Conservation (phyloP, 2,888 invertebrate species). For the Mythimna lalbum region DNA sequence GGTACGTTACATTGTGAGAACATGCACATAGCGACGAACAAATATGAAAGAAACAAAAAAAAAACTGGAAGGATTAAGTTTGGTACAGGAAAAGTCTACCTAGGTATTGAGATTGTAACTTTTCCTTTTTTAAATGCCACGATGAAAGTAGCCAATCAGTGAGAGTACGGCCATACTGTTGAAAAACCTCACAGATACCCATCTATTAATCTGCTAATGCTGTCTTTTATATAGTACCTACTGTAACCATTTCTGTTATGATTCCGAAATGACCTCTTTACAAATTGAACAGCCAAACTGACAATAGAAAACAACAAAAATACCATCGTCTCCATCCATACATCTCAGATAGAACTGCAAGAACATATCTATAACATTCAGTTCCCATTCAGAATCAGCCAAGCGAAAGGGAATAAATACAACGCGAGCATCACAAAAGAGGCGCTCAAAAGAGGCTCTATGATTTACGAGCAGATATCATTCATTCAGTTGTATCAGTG, state of each 20-base stretch:
- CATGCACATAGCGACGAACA: neutral
- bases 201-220: slow-evolving; percentile 2
- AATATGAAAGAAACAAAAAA: neutral
- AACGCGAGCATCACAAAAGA: slow-evolving; percentile 66
- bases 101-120: neutral
- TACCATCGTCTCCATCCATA: slow-evolving; percentile 29
- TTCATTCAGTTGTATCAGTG: slow-evolving; percentile 65
- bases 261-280: slow-evolving; percentile 28
- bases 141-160: slow-evolving; percentile 1
- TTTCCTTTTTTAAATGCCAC: neutral
- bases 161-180: neutral
- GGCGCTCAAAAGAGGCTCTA: slow-evolving; percentile 69
- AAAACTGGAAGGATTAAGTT: neutral
- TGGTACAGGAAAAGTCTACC: neutral
- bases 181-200: neutral
- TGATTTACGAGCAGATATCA: slow-evolving; percentile 78
- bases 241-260: neutral
- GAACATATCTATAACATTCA: slow-evolving; percentile 65
- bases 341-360: slow-evolving; percentile 55
- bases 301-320: slow-evolving; percentile 34
- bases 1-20: neutral
- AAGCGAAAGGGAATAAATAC: slow-evolving; percentile 70
- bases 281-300: slow-evolving; percentile 26
- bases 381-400: slow-evolving; percentile 69
- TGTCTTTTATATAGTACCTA: neutral